These are phyloP conservation scores for Germaria angustata DNA, from an alignment of 2,888 invertebrate genomes.

Conservation along the genomic window DNA sequence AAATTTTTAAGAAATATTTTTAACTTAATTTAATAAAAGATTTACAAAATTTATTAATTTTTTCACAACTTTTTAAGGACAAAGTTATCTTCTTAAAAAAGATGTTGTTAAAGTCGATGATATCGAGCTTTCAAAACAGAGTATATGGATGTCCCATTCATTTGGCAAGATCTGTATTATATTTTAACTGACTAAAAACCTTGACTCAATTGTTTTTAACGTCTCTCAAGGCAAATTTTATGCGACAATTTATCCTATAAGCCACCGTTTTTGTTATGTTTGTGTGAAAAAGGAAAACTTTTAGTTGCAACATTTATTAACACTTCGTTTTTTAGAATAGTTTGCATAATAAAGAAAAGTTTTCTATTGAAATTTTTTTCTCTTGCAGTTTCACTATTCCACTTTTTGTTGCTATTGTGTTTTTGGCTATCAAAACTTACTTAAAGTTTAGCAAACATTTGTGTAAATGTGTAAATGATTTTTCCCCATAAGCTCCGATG, in stretches of 20 bases:
- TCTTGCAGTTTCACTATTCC: neutral
- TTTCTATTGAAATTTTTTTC: slow-evolving; percentile 40
- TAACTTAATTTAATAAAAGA: too few relatives aligned
- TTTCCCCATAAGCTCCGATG: neutral
- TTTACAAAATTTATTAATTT: too few relatives aligned
- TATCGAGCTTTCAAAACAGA: neutral
- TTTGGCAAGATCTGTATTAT: too few relatives aligned
- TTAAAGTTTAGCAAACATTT: slow-evolving; percentile 61
- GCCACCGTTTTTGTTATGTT: neutral
- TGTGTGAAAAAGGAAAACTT: neutral
- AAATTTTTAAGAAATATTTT: too few relatives aligned
- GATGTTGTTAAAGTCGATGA: too few relatives aligned
- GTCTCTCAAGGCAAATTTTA: neutral
- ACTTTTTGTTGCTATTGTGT: slow-evolving; percentile 18
- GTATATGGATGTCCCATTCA: neutral
- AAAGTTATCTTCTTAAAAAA: too few relatives aligned
- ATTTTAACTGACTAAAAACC: too few relatives aligned
- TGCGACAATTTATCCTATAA: slow-evolving; percentile 20
- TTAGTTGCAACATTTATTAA: slow-evolving; percentile 56
- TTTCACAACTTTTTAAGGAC: too few relatives aligned
- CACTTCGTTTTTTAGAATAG: slow-evolving; percentile 62
- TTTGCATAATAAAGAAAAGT: slow-evolving; percentile 64
- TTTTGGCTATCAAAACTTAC: slow-evolving; percentile 63
- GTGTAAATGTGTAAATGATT: slow-evolving; percentile 16
- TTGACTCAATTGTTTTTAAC: too few relatives aligned